Conservation (phyloP, 2,888 invertebrate species). For the Trissolcus japonicus region DNA sequence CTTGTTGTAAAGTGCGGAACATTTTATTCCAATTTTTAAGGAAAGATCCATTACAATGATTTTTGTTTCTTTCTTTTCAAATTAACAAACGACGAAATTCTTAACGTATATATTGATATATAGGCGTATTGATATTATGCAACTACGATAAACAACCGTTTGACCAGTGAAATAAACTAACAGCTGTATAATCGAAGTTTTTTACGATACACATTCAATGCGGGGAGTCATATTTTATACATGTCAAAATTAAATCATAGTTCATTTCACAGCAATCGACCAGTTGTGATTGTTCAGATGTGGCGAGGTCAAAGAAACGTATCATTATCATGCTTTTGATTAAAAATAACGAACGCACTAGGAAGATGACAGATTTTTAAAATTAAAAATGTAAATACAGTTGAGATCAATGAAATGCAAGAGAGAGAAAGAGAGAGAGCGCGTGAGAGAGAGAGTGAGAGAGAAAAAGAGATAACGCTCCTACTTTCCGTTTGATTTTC, state of each 20-base stretch:
- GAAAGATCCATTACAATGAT: no score
- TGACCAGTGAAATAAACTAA: constrained; percentile 11
- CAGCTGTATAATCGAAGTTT: constrained; percentile 36
- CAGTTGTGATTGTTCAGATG: constrained; percentile 14
- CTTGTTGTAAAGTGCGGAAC: no score
- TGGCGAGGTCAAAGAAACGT: constrained; percentile 4
- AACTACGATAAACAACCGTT: constrained; percentile 22
- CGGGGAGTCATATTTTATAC: constrained; percentile 40
- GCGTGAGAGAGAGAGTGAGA: constrained; percentile 17
- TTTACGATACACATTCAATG: constrained; percentile 40
- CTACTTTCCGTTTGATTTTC: constrained; percentile 45
- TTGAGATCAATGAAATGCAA: constrained; percentile 37
- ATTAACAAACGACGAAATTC: not conserved
- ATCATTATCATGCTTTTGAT: constrained; percentile 29
- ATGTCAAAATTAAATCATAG: constrained; percentile 26
- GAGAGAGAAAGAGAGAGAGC: constrained; percentile 14
- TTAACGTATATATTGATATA: constrained; percentile 18
- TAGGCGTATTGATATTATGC: constrained; percentile 1
- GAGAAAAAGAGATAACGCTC: constrained; percentile 40
- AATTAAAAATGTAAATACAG: constrained; percentile 40
- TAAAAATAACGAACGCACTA: constrained; percentile 35
- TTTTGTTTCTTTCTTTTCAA: constrained; percentile 24
- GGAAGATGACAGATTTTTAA: constrained; percentile 10
- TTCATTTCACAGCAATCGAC: constrained; percentile 19
- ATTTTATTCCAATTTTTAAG: constrained; percentile 1